phyloP scores from a whole-genome alignment of 2,888 invertebrate genomes.

The Hirtodrosophila histrioides region DNA sequence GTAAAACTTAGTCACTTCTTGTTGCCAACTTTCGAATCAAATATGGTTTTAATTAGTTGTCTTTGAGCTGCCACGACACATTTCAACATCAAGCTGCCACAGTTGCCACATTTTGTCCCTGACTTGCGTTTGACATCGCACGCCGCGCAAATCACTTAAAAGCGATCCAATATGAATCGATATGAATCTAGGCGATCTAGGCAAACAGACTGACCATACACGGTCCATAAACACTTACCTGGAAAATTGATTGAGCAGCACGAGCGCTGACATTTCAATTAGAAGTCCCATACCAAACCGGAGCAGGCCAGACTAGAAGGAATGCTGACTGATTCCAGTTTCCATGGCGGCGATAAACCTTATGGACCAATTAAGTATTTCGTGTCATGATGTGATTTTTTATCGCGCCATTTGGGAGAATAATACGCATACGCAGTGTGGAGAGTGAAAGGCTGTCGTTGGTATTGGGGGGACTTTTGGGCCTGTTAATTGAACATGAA shows the following conservation, averaged over 20 bases:
- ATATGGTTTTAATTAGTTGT: constrained; percentile 51
- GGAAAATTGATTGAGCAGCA: constrained; percentile 73
- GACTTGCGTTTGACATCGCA: constrained; percentile 68
- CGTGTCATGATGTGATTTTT: constrained; percentile 61
- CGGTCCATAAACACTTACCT: constrained; percentile 43
- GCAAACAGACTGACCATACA: constrained; percentile 44
- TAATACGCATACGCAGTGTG: constrained; percentile 48
- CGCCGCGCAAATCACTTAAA: constrained; percentile 66
- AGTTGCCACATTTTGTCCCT: constrained; percentile 60
- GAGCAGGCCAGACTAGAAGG: constrained; percentile 30
- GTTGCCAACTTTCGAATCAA: constrained; percentile 22
- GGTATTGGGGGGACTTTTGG: constrained; percentile 42
- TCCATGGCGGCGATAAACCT: constrained; percentile 52
- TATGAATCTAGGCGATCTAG: constrained; percentile 54
- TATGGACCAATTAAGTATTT: constrained; percentile 63
- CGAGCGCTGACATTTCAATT: constrained; percentile 77
- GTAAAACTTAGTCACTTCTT: constrained; percentile 6
- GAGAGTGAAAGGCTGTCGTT: constrained; percentile 59
- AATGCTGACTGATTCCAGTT: constrained; percentile 60
- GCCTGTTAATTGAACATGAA: constrained; percentile 76
- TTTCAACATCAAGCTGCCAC: constrained; percentile 54
- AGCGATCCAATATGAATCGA: constrained; percentile 40
- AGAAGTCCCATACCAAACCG: constrained; percentile 49
- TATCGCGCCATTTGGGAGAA: constrained; percentile 45
- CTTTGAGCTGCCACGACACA: constrained; percentile 46